These are phyloP conservation scores for Hyppa rectilinea DNA, from an alignment of 2,888 invertebrate genomes.

Conservation along the genomic window DNA sequence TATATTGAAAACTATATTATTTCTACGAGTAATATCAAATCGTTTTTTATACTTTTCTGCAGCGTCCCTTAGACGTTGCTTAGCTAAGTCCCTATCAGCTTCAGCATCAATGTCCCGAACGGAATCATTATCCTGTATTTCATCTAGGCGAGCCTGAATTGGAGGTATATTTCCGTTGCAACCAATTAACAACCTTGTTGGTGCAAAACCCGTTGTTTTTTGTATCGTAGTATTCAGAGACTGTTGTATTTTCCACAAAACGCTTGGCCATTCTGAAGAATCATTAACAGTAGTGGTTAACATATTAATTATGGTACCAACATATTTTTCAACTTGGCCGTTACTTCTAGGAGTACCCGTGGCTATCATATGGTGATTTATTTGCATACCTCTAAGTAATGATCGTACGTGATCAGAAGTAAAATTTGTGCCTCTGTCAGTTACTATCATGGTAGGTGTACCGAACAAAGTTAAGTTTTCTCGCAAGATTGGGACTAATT, in stretches of 20 bases:
- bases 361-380: too few species aligned
- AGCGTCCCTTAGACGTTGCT: background rate
- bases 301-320: slow-evolving; percentile 20
- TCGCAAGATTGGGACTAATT: slow-evolving; percentile 56
- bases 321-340: slow-evolving; percentile 43
- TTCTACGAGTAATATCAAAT: slow-evolving; percentile 20
- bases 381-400: slow-evolving; percentile 12
- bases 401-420: slow-evolving; percentile 11
- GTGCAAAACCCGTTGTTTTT: slow-evolving; percentile 24
- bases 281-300: slow-evolving; percentile 5
- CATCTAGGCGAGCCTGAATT: slow-evolving; percentile 1
- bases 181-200: slow-evolving; percentile 15
- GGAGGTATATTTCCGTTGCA: slow-evolving; percentile 10
- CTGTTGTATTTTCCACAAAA: slow-evolving; percentile 13
- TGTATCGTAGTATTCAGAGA: slow-evolving; percentile 19
- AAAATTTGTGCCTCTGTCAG: slow-evolving; percentile 30
- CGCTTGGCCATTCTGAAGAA: slow-evolving; percentile 31
- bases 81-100: slow-evolving; percentile 15
- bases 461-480: slow-evolving; percentile 63
- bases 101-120: slow-evolving; percentile 6
- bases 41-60: slow-evolving; percentile 9
- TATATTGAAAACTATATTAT: slow-evolving; percentile 15
- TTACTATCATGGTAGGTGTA: slow-evolving; percentile 43
- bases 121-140: slow-evolving; percentile 1
- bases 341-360: slow-evolving; percentile 58